Conservation (phyloP, 2,888 invertebrate genomes). For the Elegia similella region DNA sequence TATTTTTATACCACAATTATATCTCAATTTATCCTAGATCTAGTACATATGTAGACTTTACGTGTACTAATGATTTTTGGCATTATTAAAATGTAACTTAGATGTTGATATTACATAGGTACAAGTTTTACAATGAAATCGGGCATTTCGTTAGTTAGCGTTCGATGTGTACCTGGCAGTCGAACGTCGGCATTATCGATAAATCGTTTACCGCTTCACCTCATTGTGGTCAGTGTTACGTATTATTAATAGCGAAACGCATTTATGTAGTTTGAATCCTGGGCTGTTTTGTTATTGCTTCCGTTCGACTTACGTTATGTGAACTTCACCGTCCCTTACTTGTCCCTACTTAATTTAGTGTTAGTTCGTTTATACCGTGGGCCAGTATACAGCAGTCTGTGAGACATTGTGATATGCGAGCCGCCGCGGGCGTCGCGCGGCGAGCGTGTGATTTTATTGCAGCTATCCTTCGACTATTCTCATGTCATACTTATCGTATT, state of each 20-base stretch:
- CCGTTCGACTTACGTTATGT: slow-evolving; percentile 47
- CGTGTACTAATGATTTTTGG: slow-evolving; percentile 44
- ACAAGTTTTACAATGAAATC: slow-evolving; percentile 44
- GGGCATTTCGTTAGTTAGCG: slow-evolving; percentile 51
- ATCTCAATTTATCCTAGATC: slow-evolving; percentile 24
- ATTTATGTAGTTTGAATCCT: slow-evolving; percentile 61
- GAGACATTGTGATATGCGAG: slow-evolving; percentile 75
- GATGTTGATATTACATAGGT: slow-evolving; percentile 43
- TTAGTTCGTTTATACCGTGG: slow-evolving; percentile 71
- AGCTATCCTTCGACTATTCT: slow-evolving; percentile 44
- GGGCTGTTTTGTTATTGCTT: slow-evolving; percentile 64
- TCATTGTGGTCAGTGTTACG: slow-evolving; percentile 72
- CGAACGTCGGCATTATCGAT: slow-evolving; percentile 64
- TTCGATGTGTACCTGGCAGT: slow-evolving; percentile 41
- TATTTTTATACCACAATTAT: slow-evolving; percentile 16
- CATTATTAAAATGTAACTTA: slow-evolving; percentile 55
- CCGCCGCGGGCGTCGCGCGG: slow-evolving; percentile 33
- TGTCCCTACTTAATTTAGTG: slow-evolving; percentile 78
- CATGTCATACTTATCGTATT: slow-evolving; percentile 63
- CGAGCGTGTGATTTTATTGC: slow-evolving; percentile 50
- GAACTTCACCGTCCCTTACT: slow-evolving; percentile 72
- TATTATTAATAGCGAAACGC: slow-evolving; percentile 59
- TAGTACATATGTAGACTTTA: slow-evolving; percentile 19
- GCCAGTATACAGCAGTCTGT: slow-evolving; percentile 76
- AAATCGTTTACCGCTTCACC: slow-evolving; percentile 53